Conservation (phyloP, 2,888 invertebrate genomes). For the Danaus chrysippus region DNA sequence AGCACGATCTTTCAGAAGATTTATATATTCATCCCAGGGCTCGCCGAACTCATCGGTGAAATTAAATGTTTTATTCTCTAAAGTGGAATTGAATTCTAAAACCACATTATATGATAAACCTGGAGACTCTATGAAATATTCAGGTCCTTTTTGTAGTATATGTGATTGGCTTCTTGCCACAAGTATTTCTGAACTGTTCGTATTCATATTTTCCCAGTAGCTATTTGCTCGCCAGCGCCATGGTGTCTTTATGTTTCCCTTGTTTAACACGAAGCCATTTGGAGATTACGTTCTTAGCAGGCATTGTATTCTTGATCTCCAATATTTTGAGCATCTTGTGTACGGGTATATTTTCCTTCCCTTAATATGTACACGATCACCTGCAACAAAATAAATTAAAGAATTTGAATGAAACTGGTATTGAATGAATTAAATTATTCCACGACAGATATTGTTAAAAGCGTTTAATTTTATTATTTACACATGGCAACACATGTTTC, state of each 20-base stretch:
- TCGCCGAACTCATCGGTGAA: conserved; percentile 49
- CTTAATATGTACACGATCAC: conserved; percentile 41
- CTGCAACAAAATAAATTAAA: conserved; percentile 56
- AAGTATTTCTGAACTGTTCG: conserved; percentile 57
- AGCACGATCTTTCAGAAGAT: conserved; percentile 82
- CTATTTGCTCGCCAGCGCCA: conserved; percentile 67
- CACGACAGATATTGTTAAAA: conserved; percentile 20
- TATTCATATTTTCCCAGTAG: conserved; percentile 70
- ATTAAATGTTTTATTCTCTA: conserved; percentile 57
- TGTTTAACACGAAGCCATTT: conserved; percentile 74
- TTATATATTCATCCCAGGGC: conserved; percentile 70
- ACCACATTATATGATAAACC: conserved; percentile 49
- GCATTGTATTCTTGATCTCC: conserved; percentile 65
- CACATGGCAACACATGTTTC: conserved; percentile 30
- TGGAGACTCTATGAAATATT: conserved; percentile 51
- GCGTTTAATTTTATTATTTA: conserved; percentile 22
- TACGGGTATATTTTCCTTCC: conserved; percentile 56
- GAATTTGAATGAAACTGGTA: too few species aligned
- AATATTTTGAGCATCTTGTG: conserved; percentile 63
- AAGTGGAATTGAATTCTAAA: conserved; percentile 58
- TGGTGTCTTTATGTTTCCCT: conserved; percentile 72
- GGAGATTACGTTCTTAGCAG: conserved; percentile 73
- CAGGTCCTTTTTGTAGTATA: conserved; percentile 55
- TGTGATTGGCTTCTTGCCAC: conserved; percentile 71
- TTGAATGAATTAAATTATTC: conserved; percentile 6